Conservation (phyloP, 92 coral and sea anemone genomes). For the Actinostola sp. region DNA sequence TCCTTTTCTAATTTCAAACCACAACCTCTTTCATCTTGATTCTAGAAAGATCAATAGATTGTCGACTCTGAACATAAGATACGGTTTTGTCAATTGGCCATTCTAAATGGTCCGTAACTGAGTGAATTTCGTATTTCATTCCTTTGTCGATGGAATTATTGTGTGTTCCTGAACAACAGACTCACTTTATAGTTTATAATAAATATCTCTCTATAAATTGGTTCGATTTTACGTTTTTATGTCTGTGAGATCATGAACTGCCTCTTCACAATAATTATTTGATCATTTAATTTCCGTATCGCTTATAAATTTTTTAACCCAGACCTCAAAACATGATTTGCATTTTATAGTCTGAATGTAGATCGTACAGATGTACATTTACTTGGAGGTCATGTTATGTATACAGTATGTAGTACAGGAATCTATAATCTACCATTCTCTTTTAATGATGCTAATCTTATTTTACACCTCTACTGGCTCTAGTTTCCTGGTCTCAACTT, state of each 20-base stretch:
- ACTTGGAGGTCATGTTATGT: background rate
- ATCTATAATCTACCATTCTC: background rate
- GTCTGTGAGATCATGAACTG: too few species aligned
- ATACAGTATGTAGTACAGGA: background rate
- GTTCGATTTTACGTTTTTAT: too few species aligned
- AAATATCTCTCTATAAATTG: too few species aligned
- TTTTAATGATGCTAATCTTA: too few species aligned
- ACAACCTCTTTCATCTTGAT: slow-evolving; percentile 6
- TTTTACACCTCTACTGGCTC: too few species aligned
- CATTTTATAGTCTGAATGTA: too few species aligned
- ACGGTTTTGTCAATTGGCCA: background rate
- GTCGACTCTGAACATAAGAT: background rate
- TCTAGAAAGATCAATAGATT: slow-evolving; percentile 22
- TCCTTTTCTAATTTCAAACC: slow-evolving; percentile 9
- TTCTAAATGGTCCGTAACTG: background rate
- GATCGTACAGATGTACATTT: background rate
- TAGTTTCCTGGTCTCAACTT: too few species aligned
- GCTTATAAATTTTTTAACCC: too few species aligned
- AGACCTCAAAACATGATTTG: too few species aligned
- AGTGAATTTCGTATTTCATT: background rate
- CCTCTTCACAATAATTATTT: background rate
- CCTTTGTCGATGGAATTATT: too few species aligned
- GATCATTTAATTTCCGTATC: background rate
- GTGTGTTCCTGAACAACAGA: too few species aligned
- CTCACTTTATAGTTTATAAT: too few species aligned